Percentiles rank a stretch among this genome's conserved stretches.
phyloP scores from a whole-genome alignment of 1,140 invertebrate species.

The honey bee (Apis mellifera) region Amel_HAv3.1 CM009941.2:10570501-10571000 shows the following conservation, averaged over 20 bases:
- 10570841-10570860: slow-evolving; percentile 99
- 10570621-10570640: slow-evolving; percentile 96
- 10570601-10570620: slow-evolving; percentile 95
- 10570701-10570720: slow-evolving; percentile 96
- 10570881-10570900: neutral
- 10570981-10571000: slow-evolving; percentile 93
- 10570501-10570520: slow-evolving; percentile 95
- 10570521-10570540: slow-evolving; percentile 99
- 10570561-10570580: slow-evolving; percentile 99
- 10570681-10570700: slow-evolving; percentile 96
- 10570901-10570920: neutral
- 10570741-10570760: slow-evolving; percentile 98
- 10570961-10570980: slow-evolving; percentile 99
- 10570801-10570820: slow-evolving; percentile 98
- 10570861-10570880: slow-evolving; percentile 93
- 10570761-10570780: slow-evolving; percentile 98
- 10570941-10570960: slow-evolving; percentile 46
- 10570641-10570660: slow-evolving; percentile 99
- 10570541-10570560: slow-evolving; percentile 98
- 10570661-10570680: slow-evolving; percentile 99
- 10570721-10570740: slow-evolving; percentile 95
- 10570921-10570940: neutral
- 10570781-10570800: slow-evolving; percentile 98
- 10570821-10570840: slow-evolving; percentile 99
- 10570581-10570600: slow-evolving; percentile 98